Base-by-base conservation (phyloP, 2,113 vertebrate species). In the Sylvilagus bachmani region DNA sequence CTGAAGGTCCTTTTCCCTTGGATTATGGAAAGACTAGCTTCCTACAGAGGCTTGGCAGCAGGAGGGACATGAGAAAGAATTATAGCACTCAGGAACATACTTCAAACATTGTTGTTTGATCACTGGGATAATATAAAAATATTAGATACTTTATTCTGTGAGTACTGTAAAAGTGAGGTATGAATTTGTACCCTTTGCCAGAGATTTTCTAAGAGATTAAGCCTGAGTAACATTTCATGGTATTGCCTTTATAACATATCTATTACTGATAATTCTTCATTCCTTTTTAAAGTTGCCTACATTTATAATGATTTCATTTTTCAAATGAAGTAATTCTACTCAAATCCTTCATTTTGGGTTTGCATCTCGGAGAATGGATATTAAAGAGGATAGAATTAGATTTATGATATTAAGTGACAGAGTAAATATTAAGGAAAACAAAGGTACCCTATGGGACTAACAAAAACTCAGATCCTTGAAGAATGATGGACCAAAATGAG, bases 271-370 rank as follows among this genome's bases (percentile, higher is more conserved):
- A 73, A 4, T 51, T 49, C 5, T 31, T 75, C 6, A 29, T 61
- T 53, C 19, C 6, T 51, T 71, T 83, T 70, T 70, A 44, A 44
- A 89, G n/a, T 92, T 27, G 1, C 51, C 5, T 49, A 22, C 6
- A 64, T 85, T 25, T 53, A 79, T 86, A 64, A 55, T 36, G 19
- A 64, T 77, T 82, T 90, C 2, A 90, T 71, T 90, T 90, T 75
- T 29, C 4, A 81, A 71, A 49, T 51, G 36, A 81, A 94, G 21
- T 24, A 4, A 27, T 69, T 89, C 69, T 31, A 55, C 13, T 49
- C 81, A 27, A 89, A 64, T 89, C 89, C 22, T 75, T 25, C 53
- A 89, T 13, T 33, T 17, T 73, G 38, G 51, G 16, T 74, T 24
- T 89, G 24, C 6, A 75, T 75, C n/a, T 70, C 36, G 12, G 19